Conservation (phyloP, 2,888 invertebrate species). For the Zaprionus bogoriensis region DNA sequence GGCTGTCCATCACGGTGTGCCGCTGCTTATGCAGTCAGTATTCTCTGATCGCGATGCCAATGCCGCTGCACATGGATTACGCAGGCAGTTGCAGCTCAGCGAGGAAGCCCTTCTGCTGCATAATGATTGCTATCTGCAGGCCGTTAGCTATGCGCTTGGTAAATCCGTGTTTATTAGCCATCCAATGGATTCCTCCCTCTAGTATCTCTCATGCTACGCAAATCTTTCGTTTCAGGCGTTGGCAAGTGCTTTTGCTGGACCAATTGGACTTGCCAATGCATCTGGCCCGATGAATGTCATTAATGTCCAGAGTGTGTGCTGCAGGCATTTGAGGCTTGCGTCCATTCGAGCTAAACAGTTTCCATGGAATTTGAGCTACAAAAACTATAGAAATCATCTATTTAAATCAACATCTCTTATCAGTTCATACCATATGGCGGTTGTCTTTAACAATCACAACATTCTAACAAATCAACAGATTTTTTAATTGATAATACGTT, state of each 20-base stretch:
- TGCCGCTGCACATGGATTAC: too few species aligned
- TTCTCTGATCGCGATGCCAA: constrained; percentile 92
- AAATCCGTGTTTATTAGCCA: constrained; percentile 11
- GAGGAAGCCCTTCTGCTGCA: constrained; percentile 87
- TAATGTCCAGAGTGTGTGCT: too few species aligned
- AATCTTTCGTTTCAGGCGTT: constrained; percentile 23
- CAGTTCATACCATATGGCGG: too few species aligned
- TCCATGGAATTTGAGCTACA: too few species aligned
- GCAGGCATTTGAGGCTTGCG: too few species aligned
- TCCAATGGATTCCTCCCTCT: not conserved
- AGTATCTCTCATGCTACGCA: constrained; percentile 17
- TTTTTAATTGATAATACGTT: too few species aligned
- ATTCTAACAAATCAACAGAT: too few species aligned
- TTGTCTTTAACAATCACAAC: too few species aligned
- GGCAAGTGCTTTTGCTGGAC: constrained; percentile 85
- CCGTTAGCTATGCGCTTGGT: constrained; percentile 85
- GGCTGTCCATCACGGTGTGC: constrained; percentile 90
- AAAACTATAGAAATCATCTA: too few species aligned
- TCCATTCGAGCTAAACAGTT: too few species aligned
- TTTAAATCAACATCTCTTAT: too few species aligned
- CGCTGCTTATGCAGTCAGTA: constrained; percentile 89
- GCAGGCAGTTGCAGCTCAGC: constrained; percentile 88
- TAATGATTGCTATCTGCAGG: constrained; percentile 86
- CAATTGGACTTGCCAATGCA: constrained; percentile 89
- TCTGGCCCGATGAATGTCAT: too few species aligned